These are phyloP conservation scores for Pocota personata DNA, from an alignment of 2,888 invertebrate species.

Conservation along the genomic window DNA sequence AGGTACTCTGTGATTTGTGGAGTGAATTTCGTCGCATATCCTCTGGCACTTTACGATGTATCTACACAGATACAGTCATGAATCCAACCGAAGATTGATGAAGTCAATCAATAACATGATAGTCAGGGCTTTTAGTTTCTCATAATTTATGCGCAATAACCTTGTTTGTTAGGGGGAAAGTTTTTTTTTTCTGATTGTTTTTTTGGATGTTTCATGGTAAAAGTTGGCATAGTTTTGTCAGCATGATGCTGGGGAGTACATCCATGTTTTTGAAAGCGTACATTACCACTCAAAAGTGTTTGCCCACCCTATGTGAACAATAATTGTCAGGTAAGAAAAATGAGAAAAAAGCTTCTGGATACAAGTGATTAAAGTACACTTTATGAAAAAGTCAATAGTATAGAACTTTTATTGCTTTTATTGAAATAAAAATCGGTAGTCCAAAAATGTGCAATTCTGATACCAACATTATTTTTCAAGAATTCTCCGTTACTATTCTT, in stretches of 20 bases:
- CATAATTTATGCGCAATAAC: not conserved
- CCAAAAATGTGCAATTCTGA: no score
- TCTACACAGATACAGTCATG: not conserved
- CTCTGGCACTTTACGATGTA: not conserved
- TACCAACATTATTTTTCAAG: no score
- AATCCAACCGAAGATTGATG: constrained; percentile 26
- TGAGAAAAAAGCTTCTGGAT: no score
- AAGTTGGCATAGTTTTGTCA: not conserved
- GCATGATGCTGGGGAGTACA: not conserved
- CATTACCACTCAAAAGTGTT: no score
- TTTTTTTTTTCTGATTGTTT: not conserved
- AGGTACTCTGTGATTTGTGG: not conserved
- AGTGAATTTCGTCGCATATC: constrained; percentile 9
- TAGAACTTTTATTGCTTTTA: no score
- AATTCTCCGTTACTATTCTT: no score
- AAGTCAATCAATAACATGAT: constrained; percentile 20
- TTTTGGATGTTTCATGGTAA: not conserved
- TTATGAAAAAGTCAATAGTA: no score
- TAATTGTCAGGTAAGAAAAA: no score
- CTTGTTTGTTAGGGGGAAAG: not conserved
- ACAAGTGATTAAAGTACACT: no score
- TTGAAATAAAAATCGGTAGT: no score
- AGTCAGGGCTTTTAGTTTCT: not conserved
- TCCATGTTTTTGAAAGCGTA: not conserved
- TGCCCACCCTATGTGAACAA: no score